A percentile compares a stretch with the other conserved stretches of the same genome.
Conservation (phyloP, 2,113 vertebrate species). For the Antechinus flavipes region DNA sequence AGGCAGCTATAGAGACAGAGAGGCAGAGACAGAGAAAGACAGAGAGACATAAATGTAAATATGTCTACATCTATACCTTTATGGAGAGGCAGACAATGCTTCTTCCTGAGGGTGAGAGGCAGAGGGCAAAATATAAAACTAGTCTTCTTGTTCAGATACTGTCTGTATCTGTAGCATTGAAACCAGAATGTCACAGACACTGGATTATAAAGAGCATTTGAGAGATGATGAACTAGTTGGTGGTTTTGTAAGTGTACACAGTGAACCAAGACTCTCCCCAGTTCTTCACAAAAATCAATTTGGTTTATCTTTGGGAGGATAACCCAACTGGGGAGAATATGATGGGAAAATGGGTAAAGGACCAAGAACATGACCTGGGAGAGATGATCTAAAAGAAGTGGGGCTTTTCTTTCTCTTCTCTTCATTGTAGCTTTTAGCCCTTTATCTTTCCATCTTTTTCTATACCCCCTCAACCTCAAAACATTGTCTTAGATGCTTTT, state of each 20-base stretch:
- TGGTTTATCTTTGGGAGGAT: not conserved
- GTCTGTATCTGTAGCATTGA: conserved; percentile 30
- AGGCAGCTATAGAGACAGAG: conserved; percentile 28
- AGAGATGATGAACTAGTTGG: conserved; percentile 66
- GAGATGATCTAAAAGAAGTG: not conserved
- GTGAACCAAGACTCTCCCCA: not conserved
- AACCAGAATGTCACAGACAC: conserved; percentile 45
- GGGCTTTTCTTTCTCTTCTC: not conserved
- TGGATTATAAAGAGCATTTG: conserved; percentile 32
- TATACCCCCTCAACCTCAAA: not conserved
- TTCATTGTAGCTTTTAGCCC: not conserved
- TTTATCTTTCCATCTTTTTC: not conserved
- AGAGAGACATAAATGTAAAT: not conserved
- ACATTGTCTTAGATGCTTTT: not conserved
- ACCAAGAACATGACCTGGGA: not conserved
- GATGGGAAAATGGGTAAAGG: not conserved
- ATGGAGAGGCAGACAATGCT: not conserved
- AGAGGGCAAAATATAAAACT: conserved; percentile 9
- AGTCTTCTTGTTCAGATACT: conserved; percentile 7
- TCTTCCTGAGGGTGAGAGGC: conserved; percentile 2
- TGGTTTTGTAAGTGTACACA: conserved; percentile 14
- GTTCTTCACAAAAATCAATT: not conserved
- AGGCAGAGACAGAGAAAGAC: conserved; percentile 42
- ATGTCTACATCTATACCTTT: not conserved
- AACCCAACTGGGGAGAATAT: not conserved